Conservation (phyloP, 2,888 invertebrate genomes). For the Torymus aiolomorphi region DNA sequence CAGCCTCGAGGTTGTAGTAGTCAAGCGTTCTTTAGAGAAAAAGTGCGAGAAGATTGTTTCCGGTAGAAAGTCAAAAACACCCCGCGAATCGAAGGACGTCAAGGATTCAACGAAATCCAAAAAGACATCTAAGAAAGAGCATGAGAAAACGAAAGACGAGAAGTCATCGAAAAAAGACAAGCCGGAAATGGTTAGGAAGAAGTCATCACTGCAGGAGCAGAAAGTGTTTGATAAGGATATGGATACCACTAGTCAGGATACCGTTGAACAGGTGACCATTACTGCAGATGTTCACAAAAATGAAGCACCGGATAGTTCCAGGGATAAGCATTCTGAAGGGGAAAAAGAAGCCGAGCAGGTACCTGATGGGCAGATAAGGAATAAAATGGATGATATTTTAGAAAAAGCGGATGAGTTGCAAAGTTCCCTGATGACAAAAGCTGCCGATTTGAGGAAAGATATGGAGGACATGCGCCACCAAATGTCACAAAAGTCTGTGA, state of each 20-base stretch:
- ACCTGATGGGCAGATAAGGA: conserved; percentile 51
- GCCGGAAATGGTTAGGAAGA: conserved; percentile 21
- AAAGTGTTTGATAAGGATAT: conserved; percentile 60
- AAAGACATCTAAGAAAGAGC: conserved; percentile 45
- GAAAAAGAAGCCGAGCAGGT: conserved; percentile 42
- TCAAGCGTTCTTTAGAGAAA: conserved; percentile 68
- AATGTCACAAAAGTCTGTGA: conserved; percentile 53
- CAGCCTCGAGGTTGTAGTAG: conserved; percentile 73
- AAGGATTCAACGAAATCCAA: conserved; percentile 39
- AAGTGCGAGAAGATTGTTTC: conserved; percentile 69
- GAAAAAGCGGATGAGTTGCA: conserved; percentile 66
- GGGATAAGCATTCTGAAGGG: conserved; percentile 69
- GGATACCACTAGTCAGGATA: conserved; percentile 72
- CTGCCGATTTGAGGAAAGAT: conserved; percentile 67
- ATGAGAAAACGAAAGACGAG: conserved; percentile 43
- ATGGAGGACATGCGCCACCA: conserved; percentile 68
- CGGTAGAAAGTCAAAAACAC: conserved; percentile 65
- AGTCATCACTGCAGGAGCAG: conserved; percentile 48
- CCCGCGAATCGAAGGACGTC: conserved; percentile 64
- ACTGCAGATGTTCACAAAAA: conserved; percentile 72
- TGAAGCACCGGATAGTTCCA: conserved; percentile 68
- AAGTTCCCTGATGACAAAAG: conserved; percentile 64
- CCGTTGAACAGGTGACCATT: conserved; percentile 69
- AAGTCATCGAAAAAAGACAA: conserved; percentile 34
- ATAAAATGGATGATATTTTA: conserved; percentile 66